Conservation (phyloP, 2,888 invertebrate genomes). For the Netelia fuscicornis region DNA sequence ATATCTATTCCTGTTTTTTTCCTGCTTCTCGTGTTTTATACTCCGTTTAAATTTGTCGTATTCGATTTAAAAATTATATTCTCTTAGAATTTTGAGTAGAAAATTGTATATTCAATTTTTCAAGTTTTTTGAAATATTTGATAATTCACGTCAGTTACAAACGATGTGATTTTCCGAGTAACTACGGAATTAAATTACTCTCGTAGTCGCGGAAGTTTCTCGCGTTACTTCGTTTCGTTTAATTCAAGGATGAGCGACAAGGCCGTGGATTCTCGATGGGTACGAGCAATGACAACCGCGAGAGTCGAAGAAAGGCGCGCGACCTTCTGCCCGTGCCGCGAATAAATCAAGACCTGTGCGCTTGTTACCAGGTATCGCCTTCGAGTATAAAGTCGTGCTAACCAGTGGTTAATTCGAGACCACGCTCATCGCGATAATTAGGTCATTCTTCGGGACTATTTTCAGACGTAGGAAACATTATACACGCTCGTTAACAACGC, state of each 20-base stretch:
- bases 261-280: slow-evolving; percentile 30
- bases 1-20: neutral
- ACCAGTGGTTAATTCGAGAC: slow-evolving; percentile 50
- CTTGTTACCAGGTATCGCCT: slow-evolving; percentile 1
- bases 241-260: slow-evolving; percentile 42
- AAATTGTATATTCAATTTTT: neutral
- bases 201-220: neutral
- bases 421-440: slow-evolving; percentile 50
- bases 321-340: slow-evolving; percentile 13
- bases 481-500: slow-evolving; percentile 26
- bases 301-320: slow-evolving; percentile 28
- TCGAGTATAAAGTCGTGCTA: slow-evolving; percentile 11
- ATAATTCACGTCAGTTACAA: neutral
- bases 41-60: neutral
- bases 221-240: neutral
- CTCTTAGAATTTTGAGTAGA: neutral
- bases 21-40: too few relatives aligned
- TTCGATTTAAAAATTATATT: too few relatives aligned
- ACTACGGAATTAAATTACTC: neutral
- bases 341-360: neutral
- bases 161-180: neutral
- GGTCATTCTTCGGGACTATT: slow-evolving; percentile 49
- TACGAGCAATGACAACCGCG: neutral
- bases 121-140: neutral
- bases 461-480: slow-evolving; percentile 15